phyloP scores from a whole-genome alignment of 2,113 vertebrate species.

The Heterochromis multidens region DNA sequence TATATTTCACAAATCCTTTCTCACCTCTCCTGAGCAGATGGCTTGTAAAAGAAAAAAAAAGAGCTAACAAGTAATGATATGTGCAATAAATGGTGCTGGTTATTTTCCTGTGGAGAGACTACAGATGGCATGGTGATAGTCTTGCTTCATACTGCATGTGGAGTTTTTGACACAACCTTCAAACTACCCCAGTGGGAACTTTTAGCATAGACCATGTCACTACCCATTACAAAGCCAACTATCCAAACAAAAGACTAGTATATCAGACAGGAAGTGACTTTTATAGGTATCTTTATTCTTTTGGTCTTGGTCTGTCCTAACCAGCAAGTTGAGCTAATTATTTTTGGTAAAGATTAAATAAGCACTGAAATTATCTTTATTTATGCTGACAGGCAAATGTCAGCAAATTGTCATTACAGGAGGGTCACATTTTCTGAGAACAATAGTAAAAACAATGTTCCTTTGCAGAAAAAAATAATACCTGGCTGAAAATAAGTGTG shows the following conservation, averaged over 20 bases:
- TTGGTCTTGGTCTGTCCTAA: constrained; percentile 8
- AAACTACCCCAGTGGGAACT: constrained; percentile 42
- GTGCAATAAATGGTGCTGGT: constrained; percentile 80
- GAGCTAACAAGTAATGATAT: constrained; percentile 73
- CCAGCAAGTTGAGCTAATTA: not conserved
- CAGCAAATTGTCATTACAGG: not conserved
- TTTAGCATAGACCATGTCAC: constrained; percentile 33
- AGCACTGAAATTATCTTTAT: not conserved
- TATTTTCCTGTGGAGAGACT: constrained; percentile 76
- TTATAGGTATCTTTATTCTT: constrained; percentile 9
- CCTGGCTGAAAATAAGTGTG: not conserved
- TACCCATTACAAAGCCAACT: constrained; percentile 19
- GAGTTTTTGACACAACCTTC: constrained; percentile 59
- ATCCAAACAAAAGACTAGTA: constrained; percentile 21
- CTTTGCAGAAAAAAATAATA: not conserved
- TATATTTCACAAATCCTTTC: constrained; percentile 52
- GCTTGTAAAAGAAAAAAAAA: constrained; percentile 62
- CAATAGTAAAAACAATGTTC: not conserved
- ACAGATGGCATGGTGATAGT: constrained; percentile 77
- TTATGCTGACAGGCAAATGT: not conserved
- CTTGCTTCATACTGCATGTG: constrained; percentile 54
- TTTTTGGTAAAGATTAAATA: not conserved
- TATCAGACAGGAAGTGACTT: constrained; percentile 35
- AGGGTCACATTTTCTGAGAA: not conserved
- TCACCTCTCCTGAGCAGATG: constrained; percentile 76